These are phyloP conservation scores for Liolophura sinensis DNA, from an alignment of 1,140 invertebrate species.

Conservation along the genomic window DNA sequence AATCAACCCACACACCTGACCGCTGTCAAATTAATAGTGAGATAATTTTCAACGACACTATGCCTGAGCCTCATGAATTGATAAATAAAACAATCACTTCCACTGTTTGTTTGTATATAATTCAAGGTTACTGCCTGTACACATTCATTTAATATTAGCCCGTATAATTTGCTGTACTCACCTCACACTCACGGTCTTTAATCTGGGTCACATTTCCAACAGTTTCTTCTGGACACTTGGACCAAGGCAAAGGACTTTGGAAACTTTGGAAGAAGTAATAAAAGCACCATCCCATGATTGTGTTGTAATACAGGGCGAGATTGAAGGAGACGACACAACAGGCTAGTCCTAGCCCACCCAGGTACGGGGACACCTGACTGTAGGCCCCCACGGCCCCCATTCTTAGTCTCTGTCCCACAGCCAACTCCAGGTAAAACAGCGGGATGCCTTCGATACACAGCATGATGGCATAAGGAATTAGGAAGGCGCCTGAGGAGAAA, in stretches of 20 bases:
- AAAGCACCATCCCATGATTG: slow-evolving; percentile 95
- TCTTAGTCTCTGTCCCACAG: slow-evolving; percentile 55
- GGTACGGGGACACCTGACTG: slow-evolving; percentile 43
- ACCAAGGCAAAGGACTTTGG: slow-evolving; percentile 83
- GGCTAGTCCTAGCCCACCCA: slow-evolving; percentile 86
- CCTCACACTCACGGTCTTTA: slow-evolving; percentile 31
- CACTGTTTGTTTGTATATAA: no score
- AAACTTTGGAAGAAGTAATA: slow-evolving; percentile 76
- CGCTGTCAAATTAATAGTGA: no score
- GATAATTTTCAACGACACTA: no score
- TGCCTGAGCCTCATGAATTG: no score
- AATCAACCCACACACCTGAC: no score
- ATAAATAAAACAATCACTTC: no score
- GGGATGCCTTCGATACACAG: slow-evolving; percentile 58
- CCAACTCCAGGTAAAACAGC: slow-evolving; percentile 61
- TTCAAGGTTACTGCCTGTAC: no score
- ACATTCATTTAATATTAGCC: no score
- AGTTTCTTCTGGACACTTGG: slow-evolving; percentile 66
- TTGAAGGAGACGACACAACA: slow-evolving; percentile 95
- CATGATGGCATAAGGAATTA: slow-evolving; percentile 61
- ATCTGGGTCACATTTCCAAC: slow-evolving; percentile 24
- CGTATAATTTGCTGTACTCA: no score
- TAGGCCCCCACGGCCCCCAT: slow-evolving; percentile 41
- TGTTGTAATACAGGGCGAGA: slow-evolving; percentile 98
- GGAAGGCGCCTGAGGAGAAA: slow-evolving; percentile 62